Evolutionary conservation across 2,113 vertebrate species (phyloP), one percentile per base, ranked within the genome.

Genomic region (Periophthalmus modestus): DNA sequence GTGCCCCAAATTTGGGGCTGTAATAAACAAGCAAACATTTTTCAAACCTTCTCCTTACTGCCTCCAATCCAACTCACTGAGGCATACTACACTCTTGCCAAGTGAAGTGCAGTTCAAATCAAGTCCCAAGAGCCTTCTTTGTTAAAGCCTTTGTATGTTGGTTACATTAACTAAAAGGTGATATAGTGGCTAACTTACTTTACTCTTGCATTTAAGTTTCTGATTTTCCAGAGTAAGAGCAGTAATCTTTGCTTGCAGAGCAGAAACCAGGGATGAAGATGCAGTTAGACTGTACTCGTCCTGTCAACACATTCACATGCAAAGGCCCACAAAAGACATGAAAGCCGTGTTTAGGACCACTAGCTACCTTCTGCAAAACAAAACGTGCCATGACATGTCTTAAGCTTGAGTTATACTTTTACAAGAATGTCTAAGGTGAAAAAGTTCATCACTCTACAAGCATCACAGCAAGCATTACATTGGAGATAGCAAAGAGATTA

Each of bases 221-320:
- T 97, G 97, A 87, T 98, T 98, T 88, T 97, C 95, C 85, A 96
- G 73, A 21, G 95, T 95, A 15, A 98, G 95, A 80, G 95, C 94
- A 58, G 93, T 92, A 75, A 98, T 94, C 92, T 96, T 96, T 77
- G 95, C 94, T 93, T 98, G 96, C 76, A 98, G 92, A 33, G 94
- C 72, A 81, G 90, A 88, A 77, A 98, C 91, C 34, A 97, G 89
- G 71, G 94, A 93, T 75, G 94, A 92, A 73, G 95, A 94, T 70
- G 95, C 95, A 9, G 82, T 80, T 18, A 76, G 74, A 76, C 62
- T 71, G 34, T 84, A 82, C 33, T 90, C 88, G 0, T 71, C 82
- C 96, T 96, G 88, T 80, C 85, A 88, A 84, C 93, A 93, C 67
- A 65, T 75, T 78, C 48, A 77, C 52, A 77, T 63, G 57, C 70